Evolutionary conservation across 2,113 vertebrate genomes (phyloP), one percentile per base, ranked within the genome.

Genomic region (Amphilophus citrinellus): DNA sequence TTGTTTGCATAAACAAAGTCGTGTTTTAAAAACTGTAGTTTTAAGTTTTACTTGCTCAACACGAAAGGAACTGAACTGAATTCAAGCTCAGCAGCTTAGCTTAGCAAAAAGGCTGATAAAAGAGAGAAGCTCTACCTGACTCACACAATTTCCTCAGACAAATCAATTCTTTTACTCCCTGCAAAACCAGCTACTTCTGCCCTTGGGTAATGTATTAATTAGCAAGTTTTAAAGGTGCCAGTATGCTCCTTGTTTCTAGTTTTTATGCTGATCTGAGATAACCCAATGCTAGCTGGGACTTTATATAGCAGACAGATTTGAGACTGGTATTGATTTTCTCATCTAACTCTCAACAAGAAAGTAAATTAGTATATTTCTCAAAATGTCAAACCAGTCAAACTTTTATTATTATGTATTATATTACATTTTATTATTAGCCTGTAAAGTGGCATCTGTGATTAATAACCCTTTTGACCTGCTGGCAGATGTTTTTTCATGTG

Each of bases 1-100:
- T 73, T 32, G 27, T 73, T 56, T 73, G 47, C 66, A 53, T 73
- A 73, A 32, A 22, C 62, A 75, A 82, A 50, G n/a, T 75, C 10
- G 6, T 84, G 22, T 20, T 75, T 61, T 6, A 30, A 3, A 5
- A 35, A 56, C 68, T 56, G 20, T 27, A 10, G 44, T 56, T 73
- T 27, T 35, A 2, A 35, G 17, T 73, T 56, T 73, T 35, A 73
- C 47, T 56, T 73, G 27, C 47, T 56, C 68, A 56, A 73, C 32
- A 50, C 27, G 32, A 73, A 73, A 56, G 7, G 0, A 73, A 10
- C 27, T 73, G 10, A 50, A 62, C 59, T 80, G 20, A 71, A 32
- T 71, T 73, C n/a, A 79, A 77, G 47, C 1, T 15, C 27, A 57
- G 13, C 39, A 61, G 13, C 50, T 80, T 78, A 39, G 44, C 2